These are phyloP conservation scores for Archocentrus centrarchus DNA, from an alignment of 2,113 vertebrate species.

Conservation along the genomic window DNA sequence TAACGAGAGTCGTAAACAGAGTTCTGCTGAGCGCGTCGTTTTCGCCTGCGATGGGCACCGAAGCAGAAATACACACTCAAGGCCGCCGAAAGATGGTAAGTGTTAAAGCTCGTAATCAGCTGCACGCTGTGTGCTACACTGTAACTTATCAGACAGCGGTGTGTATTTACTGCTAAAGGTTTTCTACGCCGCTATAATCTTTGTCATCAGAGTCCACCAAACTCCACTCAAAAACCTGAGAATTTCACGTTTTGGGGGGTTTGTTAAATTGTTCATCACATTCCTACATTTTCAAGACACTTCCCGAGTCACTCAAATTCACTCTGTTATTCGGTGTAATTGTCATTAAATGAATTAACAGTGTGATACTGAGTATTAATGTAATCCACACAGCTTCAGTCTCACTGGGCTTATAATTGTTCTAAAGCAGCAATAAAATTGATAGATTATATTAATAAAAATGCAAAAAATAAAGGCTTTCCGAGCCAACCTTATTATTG, in stretches of 20 bases:
- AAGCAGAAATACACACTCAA: slow-evolving; percentile 44
- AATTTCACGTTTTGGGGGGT: fast-evolving
- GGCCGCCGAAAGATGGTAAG: slow-evolving; percentile 71
- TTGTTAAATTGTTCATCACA: neutral
- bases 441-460: no score
- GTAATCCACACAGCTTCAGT: no score
- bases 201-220: neutral
- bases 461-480: neutral
- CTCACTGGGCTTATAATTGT: no score
- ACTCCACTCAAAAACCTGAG: neutral
- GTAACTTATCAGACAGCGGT: fast-evolving
- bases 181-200: neutral
- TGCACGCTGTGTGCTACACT: neutral
- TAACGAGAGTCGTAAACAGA: slow-evolving; percentile 56
- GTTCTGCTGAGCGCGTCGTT: slow-evolving; percentile 50
- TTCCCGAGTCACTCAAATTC: neutral
- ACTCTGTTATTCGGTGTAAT: neutral
- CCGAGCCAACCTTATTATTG: fast-evolving
- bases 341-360: neutral
- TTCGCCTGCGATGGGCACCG: slow-evolving; percentile 31
- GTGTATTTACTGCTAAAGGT: neutral
- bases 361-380: neutral
- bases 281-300: neutral
- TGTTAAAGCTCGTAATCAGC: neutral
- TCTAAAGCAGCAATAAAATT: no score